Conservation (phyloP, 2,113 vertebrate species). For the Petrocephalus zakoni region DNA sequence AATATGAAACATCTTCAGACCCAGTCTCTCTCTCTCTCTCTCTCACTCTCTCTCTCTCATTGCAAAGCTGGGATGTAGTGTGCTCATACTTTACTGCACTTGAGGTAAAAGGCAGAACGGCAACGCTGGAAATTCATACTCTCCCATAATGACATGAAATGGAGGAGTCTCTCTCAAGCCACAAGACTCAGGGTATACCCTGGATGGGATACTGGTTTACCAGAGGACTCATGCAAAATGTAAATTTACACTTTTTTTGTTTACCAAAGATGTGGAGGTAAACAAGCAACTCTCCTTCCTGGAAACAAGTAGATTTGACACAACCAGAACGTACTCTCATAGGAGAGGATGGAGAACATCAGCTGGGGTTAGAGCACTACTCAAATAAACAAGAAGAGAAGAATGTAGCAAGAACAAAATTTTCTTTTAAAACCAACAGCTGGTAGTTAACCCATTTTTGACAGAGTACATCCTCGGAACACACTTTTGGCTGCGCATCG, state of each 20-base stretch:
- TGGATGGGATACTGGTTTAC: not conserved
- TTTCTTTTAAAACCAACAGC: not conserved
- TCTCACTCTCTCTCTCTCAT: not conserved
- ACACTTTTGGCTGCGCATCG: not conserved
- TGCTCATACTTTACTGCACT: not conserved
- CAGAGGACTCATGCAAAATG: not conserved
- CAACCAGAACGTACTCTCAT: not conserved
- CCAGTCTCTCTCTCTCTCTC: not conserved
- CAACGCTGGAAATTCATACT: not conserved
- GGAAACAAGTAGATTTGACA: not conserved
- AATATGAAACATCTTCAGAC: not conserved
- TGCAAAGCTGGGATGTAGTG: not conserved
- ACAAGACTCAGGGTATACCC: not conserved
- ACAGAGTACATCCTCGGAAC: not conserved
- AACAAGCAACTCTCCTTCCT: not conserved
- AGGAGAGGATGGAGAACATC: not conserved
- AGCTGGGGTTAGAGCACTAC: not conserved
- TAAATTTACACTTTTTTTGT: not conserved
- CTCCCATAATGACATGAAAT: no score
- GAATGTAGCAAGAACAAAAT: not conserved
- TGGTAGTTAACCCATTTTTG: not conserved
- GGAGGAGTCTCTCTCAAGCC: no score
- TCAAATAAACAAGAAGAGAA: constrained; percentile 2
- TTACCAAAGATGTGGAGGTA: not conserved
- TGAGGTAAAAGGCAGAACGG: not conserved